phyloP scores from a whole-genome alignment of 2,888 invertebrate species.

The Empis stercorea region DNA sequence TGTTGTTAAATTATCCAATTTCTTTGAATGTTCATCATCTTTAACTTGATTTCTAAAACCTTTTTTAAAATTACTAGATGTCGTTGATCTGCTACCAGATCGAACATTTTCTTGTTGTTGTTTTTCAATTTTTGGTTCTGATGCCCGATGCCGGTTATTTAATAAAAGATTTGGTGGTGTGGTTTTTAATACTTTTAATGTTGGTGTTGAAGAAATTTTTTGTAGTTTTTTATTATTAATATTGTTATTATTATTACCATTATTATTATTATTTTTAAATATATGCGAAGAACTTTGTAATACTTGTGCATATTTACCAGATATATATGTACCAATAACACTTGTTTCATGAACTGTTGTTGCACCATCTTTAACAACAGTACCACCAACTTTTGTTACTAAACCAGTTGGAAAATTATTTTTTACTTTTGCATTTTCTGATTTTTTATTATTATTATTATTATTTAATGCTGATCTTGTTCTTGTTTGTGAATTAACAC shows the following conservation, averaged over 20 bases:
- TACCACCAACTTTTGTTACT: conserved; percentile 73
- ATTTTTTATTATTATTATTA: conserved; percentile 37
- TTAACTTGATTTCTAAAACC: too few species aligned
- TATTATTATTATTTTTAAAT: conserved; percentile 37
- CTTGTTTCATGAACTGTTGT: conserved; percentile 80
- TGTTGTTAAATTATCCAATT: too few species aligned
- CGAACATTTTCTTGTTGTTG: conserved; percentile 33
- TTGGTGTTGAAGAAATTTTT: conserved; percentile 53
- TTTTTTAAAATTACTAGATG: too few species aligned
- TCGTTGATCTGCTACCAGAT: too few species aligned
- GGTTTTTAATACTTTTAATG: conserved; percentile 61
- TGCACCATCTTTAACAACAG: conserved; percentile 65
- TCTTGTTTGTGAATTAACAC: conserved; percentile 32
- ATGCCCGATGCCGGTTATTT: conserved; percentile 28
- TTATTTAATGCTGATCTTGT: conserved; percentile 32
- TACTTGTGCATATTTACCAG: conserved; percentile 79
- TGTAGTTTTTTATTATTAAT: too few species aligned
- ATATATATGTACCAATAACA: conserved; percentile 78
- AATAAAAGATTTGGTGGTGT: conserved; percentile 42
- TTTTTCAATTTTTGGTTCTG: conserved; percentile 7
- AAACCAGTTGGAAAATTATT: conserved; percentile 64
- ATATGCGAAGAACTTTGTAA: conserved; percentile 69
- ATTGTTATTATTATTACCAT: too few species aligned
- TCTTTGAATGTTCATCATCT: too few species aligned
- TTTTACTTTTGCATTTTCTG: conserved; percentile 19